Conservation (phyloP, 2,797 vertebrate genomes). For the Notamacropus eugenii region DNA sequence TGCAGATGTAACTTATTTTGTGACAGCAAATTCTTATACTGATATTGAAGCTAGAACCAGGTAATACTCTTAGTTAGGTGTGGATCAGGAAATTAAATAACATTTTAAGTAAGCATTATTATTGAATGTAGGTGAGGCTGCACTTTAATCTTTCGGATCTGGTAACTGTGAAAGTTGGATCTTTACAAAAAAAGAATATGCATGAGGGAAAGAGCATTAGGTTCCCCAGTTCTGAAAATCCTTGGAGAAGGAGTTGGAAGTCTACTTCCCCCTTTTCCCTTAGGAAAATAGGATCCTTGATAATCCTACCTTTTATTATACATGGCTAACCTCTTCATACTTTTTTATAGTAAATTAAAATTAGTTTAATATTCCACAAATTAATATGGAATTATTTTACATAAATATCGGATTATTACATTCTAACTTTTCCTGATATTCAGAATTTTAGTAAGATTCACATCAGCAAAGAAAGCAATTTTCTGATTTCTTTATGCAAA, state of each 20-base stretch:
- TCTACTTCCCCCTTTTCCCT: not conserved
- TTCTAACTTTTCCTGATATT: constrained; percentile 39
- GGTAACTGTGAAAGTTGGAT: not conserved
- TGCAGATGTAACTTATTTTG: constrained; percentile 96
- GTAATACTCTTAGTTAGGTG: constrained; percentile 77
- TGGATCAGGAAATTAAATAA: not conserved
- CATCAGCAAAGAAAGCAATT: constrained; percentile 14
- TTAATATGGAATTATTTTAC: not conserved
- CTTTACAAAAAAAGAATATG: not conserved
- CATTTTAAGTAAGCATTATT: not conserved
- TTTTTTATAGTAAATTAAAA: constrained; percentile 20
- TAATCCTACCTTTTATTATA: constrained; percentile 8
- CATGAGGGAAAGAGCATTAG: not conserved
- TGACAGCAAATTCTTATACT: constrained; percentile 89
- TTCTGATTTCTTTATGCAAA: constrained; percentile 4
- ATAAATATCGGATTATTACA: constrained; percentile 16
- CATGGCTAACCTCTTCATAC: constrained; percentile 4
- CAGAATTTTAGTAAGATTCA: not conserved
- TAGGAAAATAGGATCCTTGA: constrained; percentile 24
- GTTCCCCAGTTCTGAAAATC: not conserved
- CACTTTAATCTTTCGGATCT: not conserved
- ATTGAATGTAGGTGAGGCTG: not conserved
- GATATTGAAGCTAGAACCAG: constrained; percentile 93
- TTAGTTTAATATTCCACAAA: constrained; percentile 25
- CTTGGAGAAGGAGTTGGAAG: not conserved